Base-by-base conservation (phyloP, 2,797 vertebrate genomes). In the Sebastes itinus region DNA sequence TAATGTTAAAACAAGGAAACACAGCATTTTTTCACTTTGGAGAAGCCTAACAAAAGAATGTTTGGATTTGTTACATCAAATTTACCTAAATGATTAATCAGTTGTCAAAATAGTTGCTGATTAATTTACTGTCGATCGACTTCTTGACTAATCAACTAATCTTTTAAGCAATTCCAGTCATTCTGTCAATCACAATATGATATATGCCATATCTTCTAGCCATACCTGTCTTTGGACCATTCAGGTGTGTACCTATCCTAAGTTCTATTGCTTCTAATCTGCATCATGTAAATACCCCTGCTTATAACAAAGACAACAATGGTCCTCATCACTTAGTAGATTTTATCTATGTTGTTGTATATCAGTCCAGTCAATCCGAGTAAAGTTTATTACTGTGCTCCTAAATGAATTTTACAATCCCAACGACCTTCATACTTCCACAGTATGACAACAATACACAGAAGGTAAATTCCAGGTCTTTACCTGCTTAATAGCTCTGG, bases 391-490 rank as follows among this genome's bases (percentile, higher is more conserved):
- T 68, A 49, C 28, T 55, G 0, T 27, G 23, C 7, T 42, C 30
- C 32, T 66, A 22, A 66, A 62, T 75, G 7, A 67, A 18, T 38
- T 52, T 72, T 42, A 70, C 7, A 5, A 4, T 72, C 76, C 54
- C 38, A 28, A 12, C 49, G 68, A 82, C 72, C 83, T 87, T 83
- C 80, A 78, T 42, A 73, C 61, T 76, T 82, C 9, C 72, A 59
- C 61, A 52, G 67, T 22, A 35, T 13, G 22, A 77, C 71, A 78
- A 76, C 65, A 77, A 38, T 59, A 77, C 84, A 80, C 13, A 72
- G 76, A 66, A 72, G 64, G 46, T 81, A 73, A 78, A 82, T 81
- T 85, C 63, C 49, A 76, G 30, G 38, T 82, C 78, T 81, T 86
- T 80, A 76, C 27, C 56, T 56, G 56, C 74, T 70, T 85, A 70